Base-by-base conservation (phyloP, 2,888 invertebrate genomes). In the Rutpela maculata region DNA sequence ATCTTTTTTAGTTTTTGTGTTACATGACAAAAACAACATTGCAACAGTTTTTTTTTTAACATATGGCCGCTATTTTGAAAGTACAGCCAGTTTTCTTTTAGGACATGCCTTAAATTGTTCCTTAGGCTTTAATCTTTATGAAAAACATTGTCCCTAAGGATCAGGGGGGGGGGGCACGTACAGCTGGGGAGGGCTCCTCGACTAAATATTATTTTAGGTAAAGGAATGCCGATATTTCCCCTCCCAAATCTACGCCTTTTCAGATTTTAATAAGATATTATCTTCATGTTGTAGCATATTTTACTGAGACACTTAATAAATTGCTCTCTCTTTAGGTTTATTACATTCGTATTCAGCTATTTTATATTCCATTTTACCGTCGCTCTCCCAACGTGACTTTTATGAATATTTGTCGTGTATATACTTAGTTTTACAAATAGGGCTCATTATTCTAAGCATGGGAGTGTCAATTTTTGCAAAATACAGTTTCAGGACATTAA, bases 301-400 rank as follows among this genome's bases (percentile, higher is more conserved):
- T 83, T 81, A 83, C 77, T 70, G 70, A 71, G 80, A 81, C 84
- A 83, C 82, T 80, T 79, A 78, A 82, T 83, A 82, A 84, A 84
- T 83, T 78, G 74, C 75, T 59, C 68, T 68, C 74, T 77, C 38
- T 75, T 83, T 78, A 79, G 76, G 78, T 78, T 81, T 80, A 79
- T 80, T 79, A 78, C 78, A 57, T 76, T 75, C 76, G 19, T 73
- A 65, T 38, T 43, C 19, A 50, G 4, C 17, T 43, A 66, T 66
- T 50, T 66, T 66, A 66, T 50, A 66, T 50, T 62, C 26, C 26
- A n/a, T 26, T 62, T 31, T 26, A 62, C 26, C 26, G 12, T 43
- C 18, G 57, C 7, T 57, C 18, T 19, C 18, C 18, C 57, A 62
- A n/a, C 15, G 31, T 26, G 15, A 15, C 15, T 26, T 62, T 62